Evolutionary conservation across 2,797 vertebrate species (phyloP).

Genomic region (Anas acuta): DNA sequence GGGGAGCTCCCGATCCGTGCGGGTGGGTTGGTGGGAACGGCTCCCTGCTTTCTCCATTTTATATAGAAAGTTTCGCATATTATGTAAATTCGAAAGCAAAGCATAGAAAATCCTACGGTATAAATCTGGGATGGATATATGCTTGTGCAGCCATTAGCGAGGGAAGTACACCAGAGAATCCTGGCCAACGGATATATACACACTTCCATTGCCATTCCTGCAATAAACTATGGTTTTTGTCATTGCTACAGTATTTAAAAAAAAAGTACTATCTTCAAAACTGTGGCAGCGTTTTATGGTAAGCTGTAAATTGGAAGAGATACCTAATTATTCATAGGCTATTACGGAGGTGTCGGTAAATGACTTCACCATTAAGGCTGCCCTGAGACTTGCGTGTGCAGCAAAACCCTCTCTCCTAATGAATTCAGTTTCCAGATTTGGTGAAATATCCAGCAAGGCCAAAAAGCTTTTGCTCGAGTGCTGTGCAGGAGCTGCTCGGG

Average conservation of each 20-base stretch:
- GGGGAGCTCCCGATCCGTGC: not conserved
- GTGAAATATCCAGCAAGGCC: not conserved
- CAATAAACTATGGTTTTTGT: conserved; percentile 13
- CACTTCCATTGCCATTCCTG: not conserved
- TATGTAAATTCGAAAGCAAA: conserved; percentile 45
- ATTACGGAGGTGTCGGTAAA: not conserved
- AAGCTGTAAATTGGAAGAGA: conserved; percentile 26
- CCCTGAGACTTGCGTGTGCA: not conserved
- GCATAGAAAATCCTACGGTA: conserved; percentile 5
- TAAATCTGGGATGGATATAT: conserved; percentile 21
- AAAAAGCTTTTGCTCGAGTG: accelerated
- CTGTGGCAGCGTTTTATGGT: conserved; percentile 26
- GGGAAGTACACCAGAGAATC: not conserved
- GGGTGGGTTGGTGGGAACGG: not conserved
- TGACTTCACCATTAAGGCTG: not conserved
- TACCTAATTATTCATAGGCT: conserved; percentile 25
- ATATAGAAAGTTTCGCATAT: not conserved
- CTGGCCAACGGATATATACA: conserved; percentile 2
- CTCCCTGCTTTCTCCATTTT: not conserved
- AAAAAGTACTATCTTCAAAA: not conserved
- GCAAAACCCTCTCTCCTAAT: not conserved
- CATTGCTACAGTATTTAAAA: not conserved
- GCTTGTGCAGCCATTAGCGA: conserved; percentile 36
- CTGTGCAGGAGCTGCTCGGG: not conserved
- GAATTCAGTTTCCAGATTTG: not conserved